These are phyloP conservation scores for Penaeus monodon DNA, from an alignment of 2,888 invertebrate species.

Conservation along the genomic window DNA sequence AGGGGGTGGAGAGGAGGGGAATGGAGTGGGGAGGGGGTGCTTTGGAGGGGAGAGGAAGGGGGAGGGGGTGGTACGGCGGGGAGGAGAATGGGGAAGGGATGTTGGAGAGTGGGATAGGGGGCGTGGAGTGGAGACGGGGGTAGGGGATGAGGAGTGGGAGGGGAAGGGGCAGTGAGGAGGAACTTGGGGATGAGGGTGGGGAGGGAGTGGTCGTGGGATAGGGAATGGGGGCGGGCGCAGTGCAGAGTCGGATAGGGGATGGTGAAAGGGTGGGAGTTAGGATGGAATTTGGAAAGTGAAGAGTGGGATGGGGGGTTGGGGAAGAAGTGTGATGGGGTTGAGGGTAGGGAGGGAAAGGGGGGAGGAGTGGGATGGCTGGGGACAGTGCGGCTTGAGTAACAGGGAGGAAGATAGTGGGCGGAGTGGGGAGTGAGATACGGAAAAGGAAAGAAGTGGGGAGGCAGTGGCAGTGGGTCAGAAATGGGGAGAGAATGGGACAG, in stretches of 20 bases:
- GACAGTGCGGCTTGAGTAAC: no score
- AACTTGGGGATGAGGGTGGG: neutral
- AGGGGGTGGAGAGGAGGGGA: neutral
- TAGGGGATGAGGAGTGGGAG: neutral
- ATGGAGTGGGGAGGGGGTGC: neutral
- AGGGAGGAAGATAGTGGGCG: no score
- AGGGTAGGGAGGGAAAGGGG: neutral
- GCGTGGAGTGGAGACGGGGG: neutral
- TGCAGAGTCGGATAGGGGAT: neutral
- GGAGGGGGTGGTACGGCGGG: slow-evolving; percentile 3
- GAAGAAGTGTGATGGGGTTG: neutral
- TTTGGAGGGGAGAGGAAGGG: slow-evolving; percentile 15
- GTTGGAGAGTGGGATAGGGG: neutral
- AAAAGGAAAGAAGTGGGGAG: no score
- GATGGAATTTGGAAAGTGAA: neutral
- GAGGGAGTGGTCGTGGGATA: neutral
- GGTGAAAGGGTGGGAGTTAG: neutral
- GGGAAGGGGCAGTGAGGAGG: neutral
- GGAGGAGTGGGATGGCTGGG: neutral
- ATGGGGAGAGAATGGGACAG: no score
- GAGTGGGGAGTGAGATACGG: no score
- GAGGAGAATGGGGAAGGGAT: neutral
- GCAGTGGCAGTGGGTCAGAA: no score
- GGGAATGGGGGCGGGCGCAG: neutral
- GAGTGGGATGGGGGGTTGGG: no score